Conservation (phyloP, 1,140 invertebrate species). For the Saccostrea glomerata region DNA sequence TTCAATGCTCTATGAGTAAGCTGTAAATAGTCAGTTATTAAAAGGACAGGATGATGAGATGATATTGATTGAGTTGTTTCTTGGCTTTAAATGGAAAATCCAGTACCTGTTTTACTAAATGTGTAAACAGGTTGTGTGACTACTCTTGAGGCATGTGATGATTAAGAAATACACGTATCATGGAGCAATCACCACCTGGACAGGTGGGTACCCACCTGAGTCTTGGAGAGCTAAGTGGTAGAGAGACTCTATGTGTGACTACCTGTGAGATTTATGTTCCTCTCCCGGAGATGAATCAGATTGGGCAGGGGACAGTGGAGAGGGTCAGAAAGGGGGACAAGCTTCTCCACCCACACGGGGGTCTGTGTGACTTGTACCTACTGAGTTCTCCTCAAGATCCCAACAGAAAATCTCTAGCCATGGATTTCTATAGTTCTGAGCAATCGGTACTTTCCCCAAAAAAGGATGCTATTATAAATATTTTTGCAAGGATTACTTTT, state of each 20-base stretch:
- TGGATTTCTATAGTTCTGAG: not conserved
- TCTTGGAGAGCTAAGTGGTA: not conserved
- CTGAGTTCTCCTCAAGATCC: not conserved
- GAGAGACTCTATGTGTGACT: not conserved
- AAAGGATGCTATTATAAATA: not conserved
- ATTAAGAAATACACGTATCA: not conserved
- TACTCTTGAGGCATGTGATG: no score
- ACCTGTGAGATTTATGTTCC: constrained; percentile 30
- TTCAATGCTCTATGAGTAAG: no score
- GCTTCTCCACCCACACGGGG: not conserved
- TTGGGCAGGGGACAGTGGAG: not conserved
- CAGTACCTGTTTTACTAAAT: no score
- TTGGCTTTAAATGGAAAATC: no score
- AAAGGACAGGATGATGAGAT: no score
- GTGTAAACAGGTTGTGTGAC: no score
- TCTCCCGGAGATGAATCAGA: not conserved
- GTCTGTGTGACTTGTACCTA: not conserved
- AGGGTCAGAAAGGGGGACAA: not conserved
- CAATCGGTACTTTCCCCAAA: not conserved
- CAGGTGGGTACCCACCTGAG: not conserved
- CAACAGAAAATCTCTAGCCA: not conserved
- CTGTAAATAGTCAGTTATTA: no score
- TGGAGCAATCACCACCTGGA: not conserved
- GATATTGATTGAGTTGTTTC: no score
- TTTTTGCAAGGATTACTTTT: not conserved